Percentiles rank a stretch among this genome's conserved stretches.
Evolutionary conservation across 2,888 invertebrate species (phyloP).

Genomic region (Gryllus longicercus): DNA sequence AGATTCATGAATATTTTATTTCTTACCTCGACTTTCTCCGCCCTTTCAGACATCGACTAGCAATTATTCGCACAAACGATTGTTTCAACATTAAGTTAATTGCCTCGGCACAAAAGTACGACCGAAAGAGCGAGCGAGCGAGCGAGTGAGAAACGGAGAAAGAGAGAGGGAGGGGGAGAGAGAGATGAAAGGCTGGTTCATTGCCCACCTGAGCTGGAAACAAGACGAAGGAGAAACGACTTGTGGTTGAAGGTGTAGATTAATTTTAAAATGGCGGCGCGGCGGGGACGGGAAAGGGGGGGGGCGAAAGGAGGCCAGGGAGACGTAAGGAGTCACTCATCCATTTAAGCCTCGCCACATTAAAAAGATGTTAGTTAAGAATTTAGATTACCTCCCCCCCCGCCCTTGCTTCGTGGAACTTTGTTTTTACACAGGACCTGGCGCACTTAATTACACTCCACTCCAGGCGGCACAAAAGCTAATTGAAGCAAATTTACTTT

Average conservation of each 20-base stretch:
- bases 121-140: no score
- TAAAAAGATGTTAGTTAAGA: conserved; percentile 17
- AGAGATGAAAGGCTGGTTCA: no score
- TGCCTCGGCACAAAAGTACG: not conserved
- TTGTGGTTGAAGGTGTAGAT: not conserved
- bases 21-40: no score
- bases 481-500: conserved; percentile 17
- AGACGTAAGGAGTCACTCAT: conserved; percentile 7
- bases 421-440: conserved; percentile 6
- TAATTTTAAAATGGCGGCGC: not conserved
- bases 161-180: no score
- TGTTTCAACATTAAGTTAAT: conserved; percentile 1
- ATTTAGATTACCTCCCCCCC: not conserved
- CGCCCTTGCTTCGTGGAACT: not conserved
- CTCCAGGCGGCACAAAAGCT: not conserved
- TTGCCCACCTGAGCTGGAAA: no score
- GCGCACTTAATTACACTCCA: conserved; percentile 5
- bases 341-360: conserved; percentile 4
- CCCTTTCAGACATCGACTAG: not conserved
- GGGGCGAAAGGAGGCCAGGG: not conserved
- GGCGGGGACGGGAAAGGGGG: not conserved
- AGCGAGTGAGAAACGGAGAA: no score
- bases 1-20: no score
- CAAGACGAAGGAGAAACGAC: conserved; percentile 2
- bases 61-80: not conserved